Evolutionary conservation across 2,797 vertebrate genomes (phyloP).

Genomic region (Sebastes jordani): DNA sequence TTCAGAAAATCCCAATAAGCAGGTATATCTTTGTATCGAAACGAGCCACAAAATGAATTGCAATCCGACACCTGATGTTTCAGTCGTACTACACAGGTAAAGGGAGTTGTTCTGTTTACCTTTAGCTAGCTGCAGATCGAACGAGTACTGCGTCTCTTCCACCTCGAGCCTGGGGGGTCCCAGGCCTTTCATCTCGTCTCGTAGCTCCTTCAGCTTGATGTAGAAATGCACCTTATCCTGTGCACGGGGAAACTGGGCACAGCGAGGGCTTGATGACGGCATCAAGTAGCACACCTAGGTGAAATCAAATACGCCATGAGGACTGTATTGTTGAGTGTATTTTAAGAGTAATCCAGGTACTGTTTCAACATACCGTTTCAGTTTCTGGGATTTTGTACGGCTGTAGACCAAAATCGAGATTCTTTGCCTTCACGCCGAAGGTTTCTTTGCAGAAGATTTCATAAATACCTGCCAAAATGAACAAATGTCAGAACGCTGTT

Average conservation of each 20-base stretch:
- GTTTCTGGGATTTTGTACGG: conserved; percentile 97
- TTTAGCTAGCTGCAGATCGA: conserved; percentile 93
- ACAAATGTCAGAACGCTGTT: neutral
- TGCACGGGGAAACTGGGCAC: conserved; percentile 97
- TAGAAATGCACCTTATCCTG: conserved; percentile 99
- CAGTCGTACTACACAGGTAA: accelerated
- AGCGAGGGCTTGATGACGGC: conserved; percentile 97
- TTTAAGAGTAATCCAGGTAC: neutral
- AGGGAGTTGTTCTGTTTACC: conserved; percentile 70
- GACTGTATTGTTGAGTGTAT: neutral
- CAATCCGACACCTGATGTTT: neutral
- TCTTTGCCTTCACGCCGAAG: conserved; percentile 96
- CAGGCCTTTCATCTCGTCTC: conserved; percentile 90
- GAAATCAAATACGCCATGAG: neutral
- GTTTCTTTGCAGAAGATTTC: conserved; percentile 99
- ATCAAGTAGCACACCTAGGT: conserved; percentile 93
- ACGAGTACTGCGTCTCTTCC: conserved; percentile 88
- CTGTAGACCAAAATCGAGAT: conserved; percentile 96
- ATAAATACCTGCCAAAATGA: conserved; percentile 89
- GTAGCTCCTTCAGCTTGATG: conserved; percentile 95
- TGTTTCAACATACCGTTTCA: conserved; percentile 85
- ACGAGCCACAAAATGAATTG: neutral
- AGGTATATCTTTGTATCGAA: neutral
- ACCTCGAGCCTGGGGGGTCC: conserved; percentile 62
- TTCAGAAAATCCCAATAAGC: neutral